Evolutionary conservation across 64 coral and sea anemone species (phyloP), one percentile per base, ranked within the genome.

Genomic region (Montipora foliosa): DNA sequence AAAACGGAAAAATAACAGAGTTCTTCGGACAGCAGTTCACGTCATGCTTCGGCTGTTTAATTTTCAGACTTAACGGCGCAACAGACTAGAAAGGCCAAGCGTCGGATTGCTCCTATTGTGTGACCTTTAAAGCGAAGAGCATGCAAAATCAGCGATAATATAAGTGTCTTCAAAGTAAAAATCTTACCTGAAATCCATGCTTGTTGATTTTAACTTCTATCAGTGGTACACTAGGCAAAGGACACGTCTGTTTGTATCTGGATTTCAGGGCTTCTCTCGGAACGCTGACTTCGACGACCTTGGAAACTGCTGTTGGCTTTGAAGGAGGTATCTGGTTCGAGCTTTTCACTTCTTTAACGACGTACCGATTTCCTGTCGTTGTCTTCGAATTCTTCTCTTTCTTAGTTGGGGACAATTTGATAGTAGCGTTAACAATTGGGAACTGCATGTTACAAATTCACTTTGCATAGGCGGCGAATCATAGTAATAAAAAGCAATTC

Each of bases 131-230:
- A 37, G 3, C 60, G 44, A 5, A 68, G 4, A 68, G 13, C 21
- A 5, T 55, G 10, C 20, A 44, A 16, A 5, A 24, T 37, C 16
- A 22, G 10, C 29, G 24, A 20, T 44, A 24, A 24, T 10, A 13
- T 10, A 13, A 5, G n/a, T 13, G 0, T 13, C 10, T 64, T 44
- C 25, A 64, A 3, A 82, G 22, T 15, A 44, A 44, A 29, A 25
- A 2, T 29, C 80, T 44, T 19, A 84, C 81, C 81, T 84, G 61
- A 62, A 84, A 69, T 69, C 81, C 81, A 84, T 29, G 25, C 17
- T 66, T 84, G 60, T 84, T 84, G 81, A 84, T 84, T 67, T 84
- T 84, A 60, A 84, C 60, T 49, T 84, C 81, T 17, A 84, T 84
- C 81, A 84, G 44, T 9, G 81, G 81, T 6, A 84, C 81, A 84